Evolutionary conservation across 2,113 vertebrate species (phyloP).

Genomic region (Crotalus viridis): DNA sequence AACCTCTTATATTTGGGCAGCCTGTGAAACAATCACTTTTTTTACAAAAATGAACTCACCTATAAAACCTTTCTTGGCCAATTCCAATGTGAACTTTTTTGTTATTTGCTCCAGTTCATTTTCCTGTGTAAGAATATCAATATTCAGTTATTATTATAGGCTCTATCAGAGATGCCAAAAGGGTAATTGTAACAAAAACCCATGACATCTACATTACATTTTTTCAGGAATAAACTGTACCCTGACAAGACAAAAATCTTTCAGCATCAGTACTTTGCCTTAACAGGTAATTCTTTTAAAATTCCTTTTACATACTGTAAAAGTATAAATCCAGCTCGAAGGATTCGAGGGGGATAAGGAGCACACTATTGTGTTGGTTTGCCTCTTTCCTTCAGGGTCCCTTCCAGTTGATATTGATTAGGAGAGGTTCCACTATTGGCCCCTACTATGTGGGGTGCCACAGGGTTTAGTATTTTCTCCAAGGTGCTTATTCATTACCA

Average conservation of each 20-base stretch:
- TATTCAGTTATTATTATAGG: conserved; percentile 18
- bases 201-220: not conserved
- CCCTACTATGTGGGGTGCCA: not conserved
- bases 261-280: not conserved
- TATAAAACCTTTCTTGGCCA: conserved; percentile 47
- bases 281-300: not conserved
- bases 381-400: not conserved
- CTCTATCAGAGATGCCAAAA: conserved; percentile 10
- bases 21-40: not conserved
- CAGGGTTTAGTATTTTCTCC: not conserved
- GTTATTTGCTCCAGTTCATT: conserved; percentile 41
- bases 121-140: conserved; percentile 27
- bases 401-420: not conserved
- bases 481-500: not conserved
- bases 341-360: not conserved
- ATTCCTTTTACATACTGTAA: not conserved
- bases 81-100: conserved; percentile 28
- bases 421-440: not conserved
- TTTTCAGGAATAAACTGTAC: not conserved
- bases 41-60: conserved; percentile 11
- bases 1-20: not conserved
- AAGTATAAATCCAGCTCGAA: not conserved
- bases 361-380: not conserved
- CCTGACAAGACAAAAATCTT: not conserved
- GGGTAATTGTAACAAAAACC: accelerated